Evolutionary conservation across 1,140 invertebrate species (phyloP).

Genomic region (Probaryconus sp.): DNA sequence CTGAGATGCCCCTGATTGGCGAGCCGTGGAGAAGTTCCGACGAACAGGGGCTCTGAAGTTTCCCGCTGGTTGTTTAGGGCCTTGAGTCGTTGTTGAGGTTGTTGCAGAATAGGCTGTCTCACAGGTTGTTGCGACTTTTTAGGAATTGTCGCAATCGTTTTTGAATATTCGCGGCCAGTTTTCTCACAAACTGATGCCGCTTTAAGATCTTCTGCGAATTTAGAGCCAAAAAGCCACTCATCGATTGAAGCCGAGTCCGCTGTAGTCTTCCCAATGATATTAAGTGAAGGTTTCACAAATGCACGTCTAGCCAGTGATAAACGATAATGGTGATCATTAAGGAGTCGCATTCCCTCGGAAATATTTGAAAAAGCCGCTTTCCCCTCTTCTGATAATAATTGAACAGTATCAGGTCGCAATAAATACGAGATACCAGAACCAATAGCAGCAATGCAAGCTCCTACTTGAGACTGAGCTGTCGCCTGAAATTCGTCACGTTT

Average conservation of each 20-base stretch:
- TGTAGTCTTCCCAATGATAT: not conserved
- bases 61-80: not conserved
- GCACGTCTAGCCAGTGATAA: constrained; percentile 4
- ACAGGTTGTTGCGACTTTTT: constrained; percentile 4
- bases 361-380: not conserved
- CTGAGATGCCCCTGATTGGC: too few relatives aligned
- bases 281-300: constrained; percentile 5
- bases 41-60: too few relatives aligned
- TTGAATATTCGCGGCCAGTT: constrained; percentile 11
- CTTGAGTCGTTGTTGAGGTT: too few relatives aligned
- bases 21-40: too few relatives aligned
- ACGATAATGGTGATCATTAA: constrained; percentile 6
- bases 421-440: constrained; percentile 12
- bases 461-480: too few relatives aligned
- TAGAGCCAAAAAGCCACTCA: constrained; percentile 11
- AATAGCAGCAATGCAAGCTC: too few relatives aligned
- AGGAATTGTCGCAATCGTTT: not conserved
- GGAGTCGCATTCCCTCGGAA: not conserved
- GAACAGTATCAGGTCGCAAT: too few relatives aligned
- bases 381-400: too few relatives aligned
- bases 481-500: too few relatives aligned
- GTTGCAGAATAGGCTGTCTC: not conserved
- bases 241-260: constrained; percentile 3
- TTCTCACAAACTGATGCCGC: constrained; percentile 16
- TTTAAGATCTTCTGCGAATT: constrained; percentile 10